Base-by-base conservation (phyloP, 2,888 invertebrate genomes). In the Didymodactylos carnosus region DNA sequence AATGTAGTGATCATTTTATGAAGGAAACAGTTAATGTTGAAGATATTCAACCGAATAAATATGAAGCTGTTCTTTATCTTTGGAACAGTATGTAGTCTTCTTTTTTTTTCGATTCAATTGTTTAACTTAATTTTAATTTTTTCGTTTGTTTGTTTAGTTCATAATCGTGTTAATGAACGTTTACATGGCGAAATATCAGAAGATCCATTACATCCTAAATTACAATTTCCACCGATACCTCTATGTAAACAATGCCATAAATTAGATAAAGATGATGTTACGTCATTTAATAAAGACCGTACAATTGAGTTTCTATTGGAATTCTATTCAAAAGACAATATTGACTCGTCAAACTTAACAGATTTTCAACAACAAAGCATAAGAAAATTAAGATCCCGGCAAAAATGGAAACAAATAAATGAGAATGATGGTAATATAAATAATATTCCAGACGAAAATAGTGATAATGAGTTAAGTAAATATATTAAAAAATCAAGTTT, bases 1-100 rank as follows among this genome's bases (percentile, higher is more conserved):
- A 92, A 76, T 98, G 98, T 82, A 87, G 90, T 2, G 83, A 88
- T 79, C 93, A 98, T 85, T 98, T 98, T 81, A 86, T 89, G 81
- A 86, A 87, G 76, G 93, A 94, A 91, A 89, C 93, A 40, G 83
- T 84, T 2, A 86, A 86, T 75, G 87, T 89, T 39, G 86, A 90
- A 76, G 87, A 62, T 35, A 19, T 87, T 80, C 87, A 88, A 78
- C 89, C 91, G 0, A 88, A 87, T 72, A 87, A 88, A 78, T 88
- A 90, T 74, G 90, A 91, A 76, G 88, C 84, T 29, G 87, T 94
- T 1, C 83, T 94, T 51, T 97, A 94, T 94, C 84, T 97, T 27
- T 95, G 95, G 95, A 86, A 87, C 29, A 5, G 62, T 62, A 62
- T 35, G 10, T 35, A 10, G 1, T 25, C 19, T 13, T 2, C 11